Percentiles rank a stretch among this genome's conserved stretches.
Conservation (phyloP, 2,113 vertebrate genomes). For the Coturnix japonica region DNA sequence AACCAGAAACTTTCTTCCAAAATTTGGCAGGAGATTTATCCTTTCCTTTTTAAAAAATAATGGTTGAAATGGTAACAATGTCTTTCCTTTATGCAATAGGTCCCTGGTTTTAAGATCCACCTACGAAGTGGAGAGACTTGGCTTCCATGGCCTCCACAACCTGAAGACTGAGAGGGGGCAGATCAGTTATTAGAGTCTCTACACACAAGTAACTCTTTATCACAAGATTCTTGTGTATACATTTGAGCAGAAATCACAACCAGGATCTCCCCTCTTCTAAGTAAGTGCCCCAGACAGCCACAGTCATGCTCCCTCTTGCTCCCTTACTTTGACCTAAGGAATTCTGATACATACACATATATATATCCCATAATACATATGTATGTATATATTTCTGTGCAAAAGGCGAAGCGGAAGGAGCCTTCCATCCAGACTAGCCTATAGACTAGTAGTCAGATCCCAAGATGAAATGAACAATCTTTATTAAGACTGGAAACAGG, state of each 20-base stretch:
- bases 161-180: rapidly evolving
- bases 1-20: background rate
- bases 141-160: background rate
- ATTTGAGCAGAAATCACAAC: background rate
- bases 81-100: background rate
- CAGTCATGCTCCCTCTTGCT: background rate
- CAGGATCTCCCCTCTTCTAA: background rate
- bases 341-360: background rate
- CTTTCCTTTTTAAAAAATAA: background rate
- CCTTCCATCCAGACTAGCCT: background rate
- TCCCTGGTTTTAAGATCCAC: background rate
- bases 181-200: background rate
- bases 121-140: background rate
- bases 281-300: background rate
- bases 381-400: background rate
- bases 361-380: no score
- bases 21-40: background rate
- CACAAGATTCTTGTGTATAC: background rate
- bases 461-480: constrained; percentile 31
- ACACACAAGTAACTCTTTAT: background rate
- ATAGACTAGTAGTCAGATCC: background rate
- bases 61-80: background rate
- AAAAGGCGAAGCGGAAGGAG: background rate
- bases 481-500: background rate
- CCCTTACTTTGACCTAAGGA: background rate